Evolutionary conservation across 2,888 invertebrate species (phyloP).

Genomic region (Strigamia crassipes): DNA sequence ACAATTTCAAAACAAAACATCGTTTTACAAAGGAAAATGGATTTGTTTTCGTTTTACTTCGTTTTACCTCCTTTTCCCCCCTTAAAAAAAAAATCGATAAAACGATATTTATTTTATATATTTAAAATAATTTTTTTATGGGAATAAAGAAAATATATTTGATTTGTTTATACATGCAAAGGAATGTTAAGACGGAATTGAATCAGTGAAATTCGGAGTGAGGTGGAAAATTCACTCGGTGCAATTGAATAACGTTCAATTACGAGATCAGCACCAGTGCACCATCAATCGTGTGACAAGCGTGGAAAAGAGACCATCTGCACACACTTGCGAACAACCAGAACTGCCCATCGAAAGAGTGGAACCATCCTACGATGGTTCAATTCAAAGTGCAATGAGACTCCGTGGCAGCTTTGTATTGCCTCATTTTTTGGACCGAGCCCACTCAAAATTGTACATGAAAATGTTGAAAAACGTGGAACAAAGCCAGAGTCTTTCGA

Average conservation of each 20-base stretch:
- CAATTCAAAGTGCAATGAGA: conserved; percentile 5
- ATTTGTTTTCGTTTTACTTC: too few relatives aligned
- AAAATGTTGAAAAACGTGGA: background rate
- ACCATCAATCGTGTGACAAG: conserved; percentile 21
- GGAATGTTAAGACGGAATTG: background rate
- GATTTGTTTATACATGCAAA: background rate
- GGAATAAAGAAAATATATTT: background rate
- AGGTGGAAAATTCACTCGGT: conserved; percentile 11
- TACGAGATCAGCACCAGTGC: conserved; percentile 16
- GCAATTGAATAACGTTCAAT: conserved; percentile 21
- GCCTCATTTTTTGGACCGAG: conserved; percentile 11
- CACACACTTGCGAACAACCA: conserved; percentile 21
- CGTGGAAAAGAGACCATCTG: conserved; percentile 21
- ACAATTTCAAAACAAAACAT: too few relatives aligned
- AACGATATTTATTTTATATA: background rate
- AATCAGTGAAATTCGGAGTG: conserved; percentile 10
- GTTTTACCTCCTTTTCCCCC: too few relatives aligned
- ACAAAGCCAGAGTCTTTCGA: background rate
- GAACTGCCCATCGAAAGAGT: conserved; percentile 12
- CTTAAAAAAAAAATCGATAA: background rate
- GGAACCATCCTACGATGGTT: conserved; percentile 21
- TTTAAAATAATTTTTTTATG: background rate
- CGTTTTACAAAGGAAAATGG: too few relatives aligned
- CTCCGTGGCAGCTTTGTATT: conserved; percentile 10
- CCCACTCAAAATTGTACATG: background rate